Conservation (phyloP, 2,113 vertebrate genomes). For the Choloepus hoffmanni region DNA sequence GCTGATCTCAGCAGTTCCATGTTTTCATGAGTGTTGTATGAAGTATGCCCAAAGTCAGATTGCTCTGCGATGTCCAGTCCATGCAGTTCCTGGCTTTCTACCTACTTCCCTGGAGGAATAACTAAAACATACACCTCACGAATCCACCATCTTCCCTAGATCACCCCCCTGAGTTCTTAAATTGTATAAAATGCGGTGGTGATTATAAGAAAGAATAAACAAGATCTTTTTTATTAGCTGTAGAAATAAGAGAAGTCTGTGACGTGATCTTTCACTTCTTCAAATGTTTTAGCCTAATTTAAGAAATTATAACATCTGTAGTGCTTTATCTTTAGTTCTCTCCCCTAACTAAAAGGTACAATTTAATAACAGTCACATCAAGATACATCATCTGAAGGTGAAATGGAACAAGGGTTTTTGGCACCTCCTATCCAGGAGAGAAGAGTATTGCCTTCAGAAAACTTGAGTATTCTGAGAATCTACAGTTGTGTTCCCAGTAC, state of each 20-base stretch:
- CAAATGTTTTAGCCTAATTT: slow-evolving; percentile 50
- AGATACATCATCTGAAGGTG: background rate
- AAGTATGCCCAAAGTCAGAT: too few species aligned
- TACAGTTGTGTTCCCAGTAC: background rate
- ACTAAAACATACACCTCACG: too few species aligned
- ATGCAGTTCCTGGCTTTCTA: too few species aligned
- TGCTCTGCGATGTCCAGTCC: too few species aligned
- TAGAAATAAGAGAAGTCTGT: slow-evolving; percentile 72
- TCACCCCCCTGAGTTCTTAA: too few species aligned
- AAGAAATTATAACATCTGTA: background rate
- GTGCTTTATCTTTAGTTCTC: slow-evolving; percentile 34
- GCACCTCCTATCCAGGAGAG: rapidly evolving
- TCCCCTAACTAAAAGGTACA: background rate
- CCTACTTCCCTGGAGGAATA: too few species aligned
- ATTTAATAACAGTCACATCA: background rate
- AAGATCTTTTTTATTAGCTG: slow-evolving; percentile 71
- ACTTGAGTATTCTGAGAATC: too few species aligned
- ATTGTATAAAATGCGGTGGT: background rate
- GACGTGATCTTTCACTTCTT: slow-evolving; percentile 53
- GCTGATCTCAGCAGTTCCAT: too few species aligned
- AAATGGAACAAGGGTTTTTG: background rate
- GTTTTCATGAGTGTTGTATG: too few species aligned
- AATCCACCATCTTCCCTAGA: too few species aligned
- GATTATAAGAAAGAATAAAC: background rate
- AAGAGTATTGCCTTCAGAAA: background rate